Base-by-base conservation (phyloP, 1,140 invertebrate genomes). In the Euwallacea similis region DNA sequence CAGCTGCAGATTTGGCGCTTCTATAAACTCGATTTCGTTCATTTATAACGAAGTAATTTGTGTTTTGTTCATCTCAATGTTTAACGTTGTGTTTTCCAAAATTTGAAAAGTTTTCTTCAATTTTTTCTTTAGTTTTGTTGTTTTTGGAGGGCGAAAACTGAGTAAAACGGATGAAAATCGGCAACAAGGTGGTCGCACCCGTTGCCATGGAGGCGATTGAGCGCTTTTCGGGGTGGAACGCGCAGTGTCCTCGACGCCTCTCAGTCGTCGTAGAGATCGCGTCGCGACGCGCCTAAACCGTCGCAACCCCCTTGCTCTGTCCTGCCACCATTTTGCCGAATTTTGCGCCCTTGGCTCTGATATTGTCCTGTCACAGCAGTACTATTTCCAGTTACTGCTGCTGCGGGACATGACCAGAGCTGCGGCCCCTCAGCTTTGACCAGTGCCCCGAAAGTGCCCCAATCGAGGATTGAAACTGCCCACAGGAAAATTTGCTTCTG, bases 331-430 rank as follows among this genome's bases (percentile, higher is more conserved):
- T 46, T 16, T 54, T 60, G 15, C n/a, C 69, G 60, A n/a, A 33
- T 21, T 54, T 54, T 54, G 21, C 50, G 44, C 70, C 42, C 8
- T 16, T 85, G 82, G 84, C 89, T 86, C 84, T 90, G 88, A 93
- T 94, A 94, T 94, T 94, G 92, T 94, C 92, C 90, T 93, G 91
- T 93, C 91, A 94, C 92, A 94, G 92, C 92, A 94, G 91, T 94
- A 93, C 87, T 87, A 84, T 82, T 82, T 81, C 80, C 83, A 82
- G 83, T 85, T 93, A 93, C 91, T 93, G 91, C 91, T 93, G 90
- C 87, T 86, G 85, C 90, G 87, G 91, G 92, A 92, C 91, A 94
- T 92, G 85, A 86, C 86, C 89, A 88, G 80, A 85, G 84, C 82
- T 78, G 83, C 77, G 66, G 62, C 46, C 6, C 21, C 7, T 56